Evolutionary conservation across 2,797 vertebrate genomes (phyloP).

Genomic region (Vireo griseus): DNA sequence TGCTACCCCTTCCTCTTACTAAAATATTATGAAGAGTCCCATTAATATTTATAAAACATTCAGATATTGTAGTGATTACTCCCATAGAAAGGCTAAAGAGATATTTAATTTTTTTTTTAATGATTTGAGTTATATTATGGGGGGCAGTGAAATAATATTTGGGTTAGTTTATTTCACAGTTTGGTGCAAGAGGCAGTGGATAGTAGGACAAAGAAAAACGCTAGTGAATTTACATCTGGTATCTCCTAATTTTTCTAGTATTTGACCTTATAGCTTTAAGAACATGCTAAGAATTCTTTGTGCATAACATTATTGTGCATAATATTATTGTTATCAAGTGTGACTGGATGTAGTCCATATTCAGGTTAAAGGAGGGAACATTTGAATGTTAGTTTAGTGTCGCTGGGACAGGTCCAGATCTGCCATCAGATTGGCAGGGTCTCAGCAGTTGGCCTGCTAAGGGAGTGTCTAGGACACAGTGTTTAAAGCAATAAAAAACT

Average conservation of each 20-base stretch:
- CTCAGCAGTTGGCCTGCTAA: neutral
- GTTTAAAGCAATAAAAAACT: neutral
- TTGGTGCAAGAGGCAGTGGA: neutral
- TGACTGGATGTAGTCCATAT: neutral
- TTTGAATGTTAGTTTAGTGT: neutral
- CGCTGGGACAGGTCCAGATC: neutral
- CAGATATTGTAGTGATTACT: neutral
- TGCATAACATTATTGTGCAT: neutral
- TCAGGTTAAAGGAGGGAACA: neutral
- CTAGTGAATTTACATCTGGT: neutral
- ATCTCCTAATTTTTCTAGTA: neutral
- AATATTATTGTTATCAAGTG: neutral
- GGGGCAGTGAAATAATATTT: neutral
- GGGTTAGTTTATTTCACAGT: neutral
- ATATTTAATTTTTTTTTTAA: neutral
- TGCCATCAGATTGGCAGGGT: neutral
- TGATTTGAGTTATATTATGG: neutral
- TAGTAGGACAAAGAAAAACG: neutral
- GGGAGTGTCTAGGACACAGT: neutral
- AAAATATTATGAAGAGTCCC: neutral
- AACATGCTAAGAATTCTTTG: neutral
- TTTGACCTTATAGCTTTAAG: neutral
- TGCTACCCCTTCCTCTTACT: neutral
- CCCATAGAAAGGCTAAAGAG: neutral
- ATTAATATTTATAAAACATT: slow-evolving; percentile 5